A percentile compares a stretch with the other conserved stretches of the same genome.
Conservation (phyloP, 2,113 vertebrate genomes). For the Myocastor coypus region DNA sequence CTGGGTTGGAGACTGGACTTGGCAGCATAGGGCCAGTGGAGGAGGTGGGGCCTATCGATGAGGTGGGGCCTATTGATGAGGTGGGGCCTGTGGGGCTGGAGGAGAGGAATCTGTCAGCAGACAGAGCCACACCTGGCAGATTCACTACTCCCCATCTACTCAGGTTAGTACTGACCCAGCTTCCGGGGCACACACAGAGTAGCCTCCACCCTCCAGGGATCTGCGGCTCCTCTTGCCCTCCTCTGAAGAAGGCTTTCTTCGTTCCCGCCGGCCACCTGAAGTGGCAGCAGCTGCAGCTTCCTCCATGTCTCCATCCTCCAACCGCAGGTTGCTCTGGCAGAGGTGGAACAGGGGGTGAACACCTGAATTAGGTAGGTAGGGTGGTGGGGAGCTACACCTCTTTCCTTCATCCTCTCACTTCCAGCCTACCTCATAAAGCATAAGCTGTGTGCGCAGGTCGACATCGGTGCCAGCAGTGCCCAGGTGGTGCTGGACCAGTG, state of each 20-base stretch:
- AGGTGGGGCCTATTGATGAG: not conserved
- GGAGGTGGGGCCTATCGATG: not conserved
- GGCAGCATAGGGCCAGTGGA: rapidly evolving
- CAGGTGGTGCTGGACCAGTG: conserved; percentile 90
- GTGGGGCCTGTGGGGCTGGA: conserved; percentile 43
- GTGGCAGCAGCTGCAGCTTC: conserved; percentile 73
- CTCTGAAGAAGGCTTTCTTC: conserved; percentile 89
- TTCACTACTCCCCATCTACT: not conserved
- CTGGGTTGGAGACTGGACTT: not conserved
- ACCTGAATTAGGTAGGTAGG: not conserved
- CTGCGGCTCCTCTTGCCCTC: conserved; percentile 90
- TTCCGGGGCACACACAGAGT: conserved; percentile 38
- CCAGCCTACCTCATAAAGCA: conserved; percentile 91
- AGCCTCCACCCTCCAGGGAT: conserved; percentile 83
- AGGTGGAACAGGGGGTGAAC: not conserved
- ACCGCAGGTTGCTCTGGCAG: conserved; percentile 88
- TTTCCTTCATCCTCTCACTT: not conserved
- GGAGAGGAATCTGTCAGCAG: not conserved
- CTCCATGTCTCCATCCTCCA: conserved; percentile 91
- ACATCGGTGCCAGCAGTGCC: conserved; percentile 87
- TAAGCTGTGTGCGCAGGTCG: conserved; percentile 92
- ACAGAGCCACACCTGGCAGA: not conserved
- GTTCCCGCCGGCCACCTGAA: conserved; percentile 89
- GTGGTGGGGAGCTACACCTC: not conserved
- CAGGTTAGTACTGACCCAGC: conserved; percentile 27